A percentile compares a stretch with the other conserved stretches of the same genome.
These are phyloP conservation scores for Rhingia rostrata DNA, from an alignment of 2,888 invertebrate species.

Conservation along the genomic window DNA sequence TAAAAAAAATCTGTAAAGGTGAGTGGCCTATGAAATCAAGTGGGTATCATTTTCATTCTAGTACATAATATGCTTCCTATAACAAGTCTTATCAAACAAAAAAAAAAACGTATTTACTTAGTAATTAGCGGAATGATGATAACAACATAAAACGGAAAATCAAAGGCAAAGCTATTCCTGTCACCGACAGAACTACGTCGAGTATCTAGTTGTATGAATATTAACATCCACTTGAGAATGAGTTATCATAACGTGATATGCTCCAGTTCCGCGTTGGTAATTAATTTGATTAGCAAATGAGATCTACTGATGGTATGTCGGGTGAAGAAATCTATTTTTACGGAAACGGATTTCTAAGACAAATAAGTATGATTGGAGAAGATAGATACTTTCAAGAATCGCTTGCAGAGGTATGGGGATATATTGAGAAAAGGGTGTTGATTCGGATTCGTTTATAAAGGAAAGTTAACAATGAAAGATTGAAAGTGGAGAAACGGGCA, in stretches of 20 bases:
- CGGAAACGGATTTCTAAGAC: too few relatives aligned
- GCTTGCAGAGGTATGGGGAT: too few relatives aligned
- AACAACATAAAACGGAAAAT: neutral
- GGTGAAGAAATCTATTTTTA: too few relatives aligned
- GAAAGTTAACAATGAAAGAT: too few relatives aligned
- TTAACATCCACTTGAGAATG: conserved; percentile 22
- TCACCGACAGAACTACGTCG: neutral
- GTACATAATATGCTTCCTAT: neutral
- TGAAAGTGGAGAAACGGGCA: too few relatives aligned
- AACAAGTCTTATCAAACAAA: conserved; percentile 12
- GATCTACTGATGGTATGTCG: too few relatives aligned
- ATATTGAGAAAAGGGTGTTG: too few relatives aligned
- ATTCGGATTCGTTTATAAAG: too few relatives aligned
- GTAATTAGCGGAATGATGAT: conserved; percentile 10
- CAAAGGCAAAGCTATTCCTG: neutral
- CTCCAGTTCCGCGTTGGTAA: conserved; percentile 7
- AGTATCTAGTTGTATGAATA: neutral
- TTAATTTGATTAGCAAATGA: conserved; percentile 12
- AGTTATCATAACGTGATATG: conserved; percentile 13
- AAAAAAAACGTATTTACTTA: neutral
- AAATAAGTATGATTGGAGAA: too few relatives aligned
- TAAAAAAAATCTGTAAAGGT: neutral
- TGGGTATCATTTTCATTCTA: neutral
- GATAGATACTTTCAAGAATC: too few relatives aligned
- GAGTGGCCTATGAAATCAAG: neutral